Base-by-base conservation (phyloP, 2,113 vertebrate species). In the Tapirus terrestris region DNA sequence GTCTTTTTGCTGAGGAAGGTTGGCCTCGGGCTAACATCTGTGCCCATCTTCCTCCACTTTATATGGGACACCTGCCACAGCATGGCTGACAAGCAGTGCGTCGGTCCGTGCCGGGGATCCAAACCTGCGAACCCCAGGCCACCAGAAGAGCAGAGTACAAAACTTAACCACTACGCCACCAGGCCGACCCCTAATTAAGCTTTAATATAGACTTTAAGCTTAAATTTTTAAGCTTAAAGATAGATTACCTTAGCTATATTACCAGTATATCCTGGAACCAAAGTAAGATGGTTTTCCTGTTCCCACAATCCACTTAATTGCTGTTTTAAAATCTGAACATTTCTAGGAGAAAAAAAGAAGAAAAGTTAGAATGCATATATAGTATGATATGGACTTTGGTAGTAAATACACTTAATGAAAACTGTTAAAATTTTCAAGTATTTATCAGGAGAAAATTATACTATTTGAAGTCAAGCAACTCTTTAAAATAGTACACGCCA, bases 191-290 rank as follows among this genome's bases (percentile, higher is more conserved):
- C 39, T 39, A 39, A 85, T 82, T 93, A 96, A 92, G n/a, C 45
- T 97, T 94, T 92, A 80, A 94, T 91, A 91, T 70, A 84, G 6
- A 98, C 98, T 98, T 87, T 68, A 94, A 77, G 48, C 48, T 86
- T 93, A 75, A 63, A 72, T 33, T 93, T 89, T 92, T 92, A 96
- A 95, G 33, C 70, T 96, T 81, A 88, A 83, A 88, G 92, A 79
- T 60, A 85, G 5, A 97, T 98, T 98, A 99, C 99, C 99, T 99
- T 99, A 98, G 99, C 99, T 97, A 99, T 98, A 97, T 99, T 99
- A 98, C 99, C 99, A 98, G 99, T 99, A 98, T 98, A 98, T 98
- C 99, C 99, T 91, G 99, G 99, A 98, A 99, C 98, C 97, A 98
- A 99, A 98, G 98, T 99, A 96, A 99, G 98, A 95, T 97, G 98